These are phyloP conservation scores for Caprella mutica DNA, from an alignment of 2,888 invertebrate species.

Conservation along the genomic window DNA sequence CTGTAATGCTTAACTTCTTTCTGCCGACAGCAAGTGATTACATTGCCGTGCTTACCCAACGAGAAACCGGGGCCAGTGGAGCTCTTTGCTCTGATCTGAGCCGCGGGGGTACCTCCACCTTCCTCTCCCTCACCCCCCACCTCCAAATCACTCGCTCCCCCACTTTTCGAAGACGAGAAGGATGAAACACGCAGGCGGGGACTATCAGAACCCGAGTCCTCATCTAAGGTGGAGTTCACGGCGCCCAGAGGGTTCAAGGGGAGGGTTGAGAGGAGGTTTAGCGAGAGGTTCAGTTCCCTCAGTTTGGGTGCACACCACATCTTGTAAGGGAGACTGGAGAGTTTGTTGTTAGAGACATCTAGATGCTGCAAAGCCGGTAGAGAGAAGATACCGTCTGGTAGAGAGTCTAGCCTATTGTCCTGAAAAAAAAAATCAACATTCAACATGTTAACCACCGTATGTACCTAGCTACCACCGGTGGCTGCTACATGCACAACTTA, in stretches of 20 bases:
- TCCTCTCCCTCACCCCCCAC: background rate
- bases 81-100: too few relatives aligned
- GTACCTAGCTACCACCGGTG: too few relatives aligned
- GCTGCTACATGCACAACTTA: too few relatives aligned
- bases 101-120: background rate
- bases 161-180: background rate
- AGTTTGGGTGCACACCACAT: constrained; percentile 79
- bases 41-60: constrained; percentile 31
- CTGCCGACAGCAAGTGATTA: constrained; percentile 31
- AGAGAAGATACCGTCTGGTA: constrained; percentile 69
- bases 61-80: too few relatives aligned
- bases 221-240: too few relatives aligned
- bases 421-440: too few relatives aligned
- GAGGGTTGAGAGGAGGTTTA: constrained; percentile 72
- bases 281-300: constrained; percentile 74
- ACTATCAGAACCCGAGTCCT: too few relatives aligned
- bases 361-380: constrained; percentile 65
- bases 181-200: too few relatives aligned
- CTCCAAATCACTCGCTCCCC: background rate
- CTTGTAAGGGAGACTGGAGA: constrained; percentile 65
- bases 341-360: constrained; percentile 88
- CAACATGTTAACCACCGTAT: too few relatives aligned
- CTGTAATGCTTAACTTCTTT: constrained; percentile 55
- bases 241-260: constrained; percentile 38
- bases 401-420: constrained; percentile 71